phyloP scores from a whole-genome alignment of 2,797 vertebrate genomes.

The Sebastes steindachneri region DNA sequence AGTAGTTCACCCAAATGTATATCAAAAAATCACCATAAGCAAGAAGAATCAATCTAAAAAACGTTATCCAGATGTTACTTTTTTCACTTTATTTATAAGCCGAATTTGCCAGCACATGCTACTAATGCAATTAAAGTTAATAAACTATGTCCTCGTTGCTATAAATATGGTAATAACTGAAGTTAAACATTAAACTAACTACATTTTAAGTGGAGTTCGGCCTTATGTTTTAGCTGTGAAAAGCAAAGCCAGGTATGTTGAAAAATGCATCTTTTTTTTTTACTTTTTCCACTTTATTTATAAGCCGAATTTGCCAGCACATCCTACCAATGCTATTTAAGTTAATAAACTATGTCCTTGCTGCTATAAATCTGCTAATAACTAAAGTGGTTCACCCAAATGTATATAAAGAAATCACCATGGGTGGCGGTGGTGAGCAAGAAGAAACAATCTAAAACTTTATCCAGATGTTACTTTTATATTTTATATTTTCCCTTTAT shows the following conservation, averaged over 20 bases:
- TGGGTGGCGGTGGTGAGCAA: constrained; percentile 5
- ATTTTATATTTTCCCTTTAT: not conserved
- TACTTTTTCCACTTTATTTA: not conserved
- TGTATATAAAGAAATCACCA: not conserved
- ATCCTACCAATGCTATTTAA: not conserved
- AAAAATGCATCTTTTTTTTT: too few relatives aligned
- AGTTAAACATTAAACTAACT: not conserved
- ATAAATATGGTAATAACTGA: accelerated
- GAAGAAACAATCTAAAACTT: not conserved
- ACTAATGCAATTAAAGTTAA: not conserved
- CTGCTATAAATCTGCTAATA: accelerated
- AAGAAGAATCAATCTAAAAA: not conserved
- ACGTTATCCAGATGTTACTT: not conserved
- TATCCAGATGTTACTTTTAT: not conserved
- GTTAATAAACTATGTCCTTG: not conserved
- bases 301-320: constrained; percentile 8
- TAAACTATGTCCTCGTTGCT: not conserved
- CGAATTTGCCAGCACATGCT: not conserved
- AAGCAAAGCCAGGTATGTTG: too few relatives aligned
- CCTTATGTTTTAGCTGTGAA: not conserved
- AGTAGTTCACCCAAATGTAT: not conserved
- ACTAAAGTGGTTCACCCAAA: not conserved
- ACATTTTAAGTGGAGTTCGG: not conserved
- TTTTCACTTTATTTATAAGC: not conserved
- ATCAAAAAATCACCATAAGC: not conserved